Base-by-base conservation (phyloP, 2,888 invertebrate species). In the Hirtodrosophila confusa region DNA sequence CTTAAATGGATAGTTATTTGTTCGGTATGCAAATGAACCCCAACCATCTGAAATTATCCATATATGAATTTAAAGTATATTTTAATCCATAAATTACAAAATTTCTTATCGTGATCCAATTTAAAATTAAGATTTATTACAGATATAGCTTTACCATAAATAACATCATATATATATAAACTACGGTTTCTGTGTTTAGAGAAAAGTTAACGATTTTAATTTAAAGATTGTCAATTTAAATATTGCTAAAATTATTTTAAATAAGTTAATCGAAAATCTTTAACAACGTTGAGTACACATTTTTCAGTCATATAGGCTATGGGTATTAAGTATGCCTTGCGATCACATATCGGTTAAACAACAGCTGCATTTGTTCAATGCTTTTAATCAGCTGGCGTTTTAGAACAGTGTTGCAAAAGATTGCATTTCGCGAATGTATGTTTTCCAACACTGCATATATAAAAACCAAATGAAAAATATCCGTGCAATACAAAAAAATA, bases 401-500 rank as follows among this genome's bases (percentile, higher is more conserved):
- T 0, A 35, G 9, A 35, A 9, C 41, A 72, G 72, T 73, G 73
- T 47, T 36, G 44, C 1, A 33, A 60, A 56, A 37, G 11, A 17
- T 56, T 43, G 10, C 23, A 43, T 24, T 65, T 54, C 11, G 47
- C 55, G 39, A 40, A 10, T n/a, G 3, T 10, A 12, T 11, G 23
- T 53, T 83, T 24, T 23, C 3, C 48, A 78, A 48, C 79, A 75
- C 80, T 79, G 31, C 2, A 29, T 7, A 7, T 5, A 69, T 44
- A 43, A 76, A 62, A 65, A 56, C 17, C 47, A 23, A 43, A 54
- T 58, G 56, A 72, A 61, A 76, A 58, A 71, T 65, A 74, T 76
- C 11, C 54, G 35, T 58, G 31, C 41, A 66, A 51, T 33, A 60
- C 44, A 60, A 69, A 69, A 69, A 69, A 17, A 17, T 17, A 17